phyloP scores from a whole-genome alignment of 2,113 vertebrate genomes.

The Pantherophis guttatus region DNA sequence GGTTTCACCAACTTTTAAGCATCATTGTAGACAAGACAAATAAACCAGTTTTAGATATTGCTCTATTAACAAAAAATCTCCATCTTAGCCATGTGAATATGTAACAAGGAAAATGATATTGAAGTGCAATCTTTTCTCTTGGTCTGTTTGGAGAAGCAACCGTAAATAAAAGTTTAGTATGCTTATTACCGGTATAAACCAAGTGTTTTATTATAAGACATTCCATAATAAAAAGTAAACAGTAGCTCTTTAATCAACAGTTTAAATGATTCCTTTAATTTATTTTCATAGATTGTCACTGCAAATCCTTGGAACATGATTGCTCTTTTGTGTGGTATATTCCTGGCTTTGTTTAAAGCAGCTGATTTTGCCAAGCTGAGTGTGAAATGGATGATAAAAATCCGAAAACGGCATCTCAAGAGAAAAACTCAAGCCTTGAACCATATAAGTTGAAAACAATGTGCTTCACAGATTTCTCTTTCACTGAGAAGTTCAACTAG shows the following conservation, averaged over 20 bases:
- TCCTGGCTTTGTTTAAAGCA: slow-evolving; percentile 95
- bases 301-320: slow-evolving; percentile 94
- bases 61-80: not conserved
- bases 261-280: not conserved
- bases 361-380: slow-evolving; percentile 93
- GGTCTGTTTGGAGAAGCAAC: not conserved
- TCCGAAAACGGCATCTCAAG: slow-evolving; percentile 84
- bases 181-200: not conserved
- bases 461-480: not conserved
- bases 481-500: slow-evolving; percentile 6
- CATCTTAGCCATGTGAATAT: not conserved
- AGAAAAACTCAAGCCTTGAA: slow-evolving; percentile 77
- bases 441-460: slow-evolving; percentile 75
- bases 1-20: not conserved
- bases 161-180: not conserved
- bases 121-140: not conserved
- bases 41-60: not conserved
- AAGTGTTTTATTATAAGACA: not conserved
- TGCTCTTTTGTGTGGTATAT: slow-evolving; percentile 92
- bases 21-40: not conserved
- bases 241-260: not conserved
- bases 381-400: slow-evolving; percentile 92
- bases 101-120: not conserved
- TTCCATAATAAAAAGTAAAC: not conserved
- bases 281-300: slow-evolving; percentile 84